These are phyloP conservation scores for Heteromurus nitidus DNA, from an alignment of 2,888 invertebrate species.

Conservation along the genomic window DNA sequence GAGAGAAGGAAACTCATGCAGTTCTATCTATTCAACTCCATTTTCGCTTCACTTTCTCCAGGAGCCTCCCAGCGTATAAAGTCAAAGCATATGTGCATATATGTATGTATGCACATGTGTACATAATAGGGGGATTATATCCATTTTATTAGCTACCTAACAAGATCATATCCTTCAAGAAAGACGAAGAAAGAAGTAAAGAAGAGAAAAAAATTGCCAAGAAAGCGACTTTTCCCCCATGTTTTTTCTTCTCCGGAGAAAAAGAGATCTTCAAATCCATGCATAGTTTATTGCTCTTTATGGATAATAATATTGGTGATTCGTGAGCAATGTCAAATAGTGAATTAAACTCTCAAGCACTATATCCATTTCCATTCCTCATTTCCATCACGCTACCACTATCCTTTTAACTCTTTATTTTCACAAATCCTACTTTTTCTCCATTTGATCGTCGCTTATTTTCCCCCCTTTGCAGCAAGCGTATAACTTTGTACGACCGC, in stretches of 20 bases:
- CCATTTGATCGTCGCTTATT: no score
- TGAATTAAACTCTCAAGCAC: conserved; percentile 35
- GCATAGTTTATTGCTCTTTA: conserved; percentile 52
- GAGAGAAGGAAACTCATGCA: neutral
- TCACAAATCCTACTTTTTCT: no score
- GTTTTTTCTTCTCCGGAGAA: no score
- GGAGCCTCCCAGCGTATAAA: no score
- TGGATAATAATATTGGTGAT: conserved; percentile 42
- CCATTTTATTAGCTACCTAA: no score
- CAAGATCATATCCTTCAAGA: no score
- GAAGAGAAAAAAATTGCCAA: conserved; percentile 13
- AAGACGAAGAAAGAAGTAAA: neutral
- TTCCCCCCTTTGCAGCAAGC: neutral
- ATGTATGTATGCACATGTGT: no score
- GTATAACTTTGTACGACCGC: neutral
- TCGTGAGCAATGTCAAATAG: conserved; percentile 46
- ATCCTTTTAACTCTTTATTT: no score
- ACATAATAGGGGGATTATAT: no score
- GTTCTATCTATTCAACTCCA: neutral
- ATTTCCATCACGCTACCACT: no score
- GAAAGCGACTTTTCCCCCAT: conserved; percentile 22
- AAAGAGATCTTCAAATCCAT: no score
- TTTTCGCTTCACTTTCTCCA: neutral
- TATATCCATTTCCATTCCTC: conserved; percentile 1
- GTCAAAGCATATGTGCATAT: no score